Evolutionary conservation across 2,113 vertebrate genomes (phyloP), one percentile per base, ranked within the genome.

Genomic region (Meleagris gallopavo): DNA sequence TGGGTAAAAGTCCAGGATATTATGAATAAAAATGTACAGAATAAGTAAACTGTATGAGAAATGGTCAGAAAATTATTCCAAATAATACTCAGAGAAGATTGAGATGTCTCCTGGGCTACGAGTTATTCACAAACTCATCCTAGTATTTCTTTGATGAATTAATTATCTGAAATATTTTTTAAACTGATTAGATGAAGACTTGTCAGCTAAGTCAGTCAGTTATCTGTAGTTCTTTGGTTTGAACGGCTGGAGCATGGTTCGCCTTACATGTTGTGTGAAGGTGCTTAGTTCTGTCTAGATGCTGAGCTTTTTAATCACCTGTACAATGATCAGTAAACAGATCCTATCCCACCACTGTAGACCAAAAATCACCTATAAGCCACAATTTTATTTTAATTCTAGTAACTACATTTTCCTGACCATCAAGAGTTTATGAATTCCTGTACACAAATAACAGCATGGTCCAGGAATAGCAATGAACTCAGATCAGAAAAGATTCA

Each of bases 161-260:
- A 85, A 66, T 66, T 32, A 70, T 15, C 45, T 66, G 71, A 84
- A 93, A 71, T 77, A 89, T 48, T 55, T 82, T 50, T 85, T 45
- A 76, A 85, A 66, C 61, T 45, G 4, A 10, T 21, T 46, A 27
- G n/a, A 4, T 79, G 61, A 86, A 84, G 16, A 16, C 30, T 84
- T 46, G 55, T 41, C 48, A 82, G 48, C 30, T 79, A 48, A 74
- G 11, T 34, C 86, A 84, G 15, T 43, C 54, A 84, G 15, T 43
- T 57, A 81, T 19, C 2, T 9, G 25, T 29, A 70, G 34, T 36
- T 76, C 38, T 41, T 83, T 24, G 6, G 12, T 41, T 32, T 38
- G 36, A 69, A 55, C 1, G 6, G 25, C 69, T 0, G 0, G 5
- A 61, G 24, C n/a, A 20, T 40, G 54, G 6, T 5, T 55, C 34